A percentile compares a stretch with the other conserved stretches of the same genome.
phyloP scores from a whole-genome alignment of 2,888 invertebrate species.

The Nasonia oneida region DNA sequence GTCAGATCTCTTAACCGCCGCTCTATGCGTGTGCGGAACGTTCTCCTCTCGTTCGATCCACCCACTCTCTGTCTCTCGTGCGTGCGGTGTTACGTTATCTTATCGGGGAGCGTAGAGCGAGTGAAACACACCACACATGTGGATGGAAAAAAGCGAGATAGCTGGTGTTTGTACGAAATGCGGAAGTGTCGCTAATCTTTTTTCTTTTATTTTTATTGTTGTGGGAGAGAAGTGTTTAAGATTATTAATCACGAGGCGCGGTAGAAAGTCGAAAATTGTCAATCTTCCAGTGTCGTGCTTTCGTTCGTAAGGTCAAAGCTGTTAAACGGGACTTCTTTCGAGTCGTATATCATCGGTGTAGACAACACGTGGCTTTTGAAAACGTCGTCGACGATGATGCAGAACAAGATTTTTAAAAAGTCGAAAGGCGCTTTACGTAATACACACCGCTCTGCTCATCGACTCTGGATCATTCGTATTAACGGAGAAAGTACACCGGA shows the following conservation, averaged over 20 bases:
- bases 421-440: slow-evolving; percentile 1
- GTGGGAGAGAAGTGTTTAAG: background rate
- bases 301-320: too few relatives aligned
- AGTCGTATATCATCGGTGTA: background rate
- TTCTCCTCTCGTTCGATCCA: slow-evolving; percentile 7
- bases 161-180: background rate
- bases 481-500: slow-evolving; percentile 12
- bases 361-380: background rate
- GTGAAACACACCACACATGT: background rate
- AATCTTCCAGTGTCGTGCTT: background rate
- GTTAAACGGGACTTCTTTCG: background rate
- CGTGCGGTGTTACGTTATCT: background rate
- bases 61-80: background rate
- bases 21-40: background rate
- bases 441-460: background rate
- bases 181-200: background rate
- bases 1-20: slow-evolving; percentile 55
- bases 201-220: background rate
- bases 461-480: slow-evolving; percentile 17
- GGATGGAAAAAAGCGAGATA: background rate
- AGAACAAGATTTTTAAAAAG: background rate
- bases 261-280: background rate
- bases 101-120: background rate
- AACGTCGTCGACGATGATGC: background rate
- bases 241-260: too few relatives aligned